Evolutionary conservation across 2,888 invertebrate species (phyloP), one percentile per base, ranked within the genome.

Genomic region (Diogma glabrata): DNA sequence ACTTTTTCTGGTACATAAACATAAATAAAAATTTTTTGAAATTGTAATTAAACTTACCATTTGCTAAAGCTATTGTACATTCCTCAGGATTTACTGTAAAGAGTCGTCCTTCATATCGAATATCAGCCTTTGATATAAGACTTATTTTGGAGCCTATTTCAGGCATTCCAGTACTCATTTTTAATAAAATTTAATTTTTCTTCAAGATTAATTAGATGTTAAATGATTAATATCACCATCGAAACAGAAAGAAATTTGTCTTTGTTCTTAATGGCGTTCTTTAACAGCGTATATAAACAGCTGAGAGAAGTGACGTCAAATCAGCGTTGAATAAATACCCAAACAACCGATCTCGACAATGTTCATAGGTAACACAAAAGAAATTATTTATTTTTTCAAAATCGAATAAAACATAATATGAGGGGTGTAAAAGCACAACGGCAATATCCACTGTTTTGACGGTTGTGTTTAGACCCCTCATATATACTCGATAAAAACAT

Each of bases 141-240:
- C 95, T 96, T 72, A 99, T 99, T 76, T 96, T 96, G 72, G 95
- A 95, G 79, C 99, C 99, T 69, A 99, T 81, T 79, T 97, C 99
- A 73, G 96, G 92, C 84, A 91, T 87, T 75, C 87, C 87, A 71
- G 84, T 78, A 76, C 81, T 82, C 84, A 85, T 86, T 63, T 67
- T 75, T 20, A 45, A 33, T 43, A 46, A 26, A 40, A 50, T 45
- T 48, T n/a, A 51, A 19, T 28, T 60, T 57, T 53, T 52, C 52
- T 52, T 52, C 38, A 55, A 49, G 67, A 68, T 68, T 64, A 57
- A 58, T 58, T 55, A 57, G 70, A 71, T 70, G 61, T 61, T 60
- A 54, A 56, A 60, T 59, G 69, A 70, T 65, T 65, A 61, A 59
- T 57, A 60, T 61, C 60, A 60, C 60, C 60, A 62, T 64, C 64